Base-by-base conservation (phyloP, 2,797 vertebrate species). In the Diglossa cyanea region DNA sequence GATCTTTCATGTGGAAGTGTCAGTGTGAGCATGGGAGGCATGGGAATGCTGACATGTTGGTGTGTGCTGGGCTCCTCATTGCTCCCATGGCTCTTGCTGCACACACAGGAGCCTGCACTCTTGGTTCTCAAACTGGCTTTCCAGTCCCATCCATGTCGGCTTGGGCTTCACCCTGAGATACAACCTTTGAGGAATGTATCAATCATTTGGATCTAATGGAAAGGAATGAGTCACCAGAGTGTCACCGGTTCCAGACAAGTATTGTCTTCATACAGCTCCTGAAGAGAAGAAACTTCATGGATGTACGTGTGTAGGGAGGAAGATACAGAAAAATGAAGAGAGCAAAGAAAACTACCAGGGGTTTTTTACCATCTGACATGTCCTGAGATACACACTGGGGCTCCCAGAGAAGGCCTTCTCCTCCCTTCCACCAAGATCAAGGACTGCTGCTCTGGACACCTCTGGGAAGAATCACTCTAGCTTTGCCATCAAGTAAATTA, bases 11-110 rank as follows among this genome's bases (percentile, higher is more conserved):
- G 7, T 26, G 9, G 23, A 48, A 37, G 37, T 45, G 42, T 33
- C 2, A 0, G 6, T 50, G 73, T 37, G 28, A 21, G 55, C 0
- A 0, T n/a, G n/a, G 17, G 23, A 66, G 17, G 5, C 61, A 50
- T 3, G 8, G 40, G 51, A 73, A 76, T n/a, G 47, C 7, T 76
- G 71, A 45, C 3, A 16, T 6, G 21, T 12, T 48, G 23, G 25
- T 35, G 23, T 47, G 23, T 33, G 20, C 50, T 53, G 58, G 23
- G 7, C 11, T 75, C 30, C 24, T 75, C 39, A 13, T 8, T 71
- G 66, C 30, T 35, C 24, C 24, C 58, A 42, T 0, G 0, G 39
- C 14, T 89, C 54, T 85, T 62, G n/a, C 67, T 76, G 25, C 3
- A 3, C 30, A 42, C 14, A 30, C 10, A 71, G 61, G 8, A 71